phyloP scores from a whole-genome alignment of 2,888 invertebrate genomes.

The Ctena decussata region DNA sequence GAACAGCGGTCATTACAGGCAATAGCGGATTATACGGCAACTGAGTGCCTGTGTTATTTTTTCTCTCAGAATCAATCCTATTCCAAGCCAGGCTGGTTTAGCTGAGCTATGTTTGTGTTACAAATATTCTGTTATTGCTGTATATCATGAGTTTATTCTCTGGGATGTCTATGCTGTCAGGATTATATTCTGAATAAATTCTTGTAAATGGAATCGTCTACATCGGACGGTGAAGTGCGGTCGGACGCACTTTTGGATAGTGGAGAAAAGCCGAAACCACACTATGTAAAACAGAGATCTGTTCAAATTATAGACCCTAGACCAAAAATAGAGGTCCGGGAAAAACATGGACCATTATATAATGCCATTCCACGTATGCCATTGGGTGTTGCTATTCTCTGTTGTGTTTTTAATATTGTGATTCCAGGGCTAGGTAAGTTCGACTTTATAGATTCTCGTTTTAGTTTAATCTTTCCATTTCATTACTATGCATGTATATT shows the following conservation, averaged over 20 bases:
- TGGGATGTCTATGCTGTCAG: not conserved
- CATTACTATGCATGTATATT: not conserved
- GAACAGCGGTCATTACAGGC: not conserved
- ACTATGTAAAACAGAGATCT: conserved; percentile 56
- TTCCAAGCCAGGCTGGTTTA: not conserved
- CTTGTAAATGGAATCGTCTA: not conserved
- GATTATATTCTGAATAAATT: not conserved
- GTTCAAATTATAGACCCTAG: conserved; percentile 78
- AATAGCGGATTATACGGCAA: not conserved
- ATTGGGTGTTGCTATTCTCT: conserved; percentile 86
- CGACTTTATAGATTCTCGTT: not conserved
- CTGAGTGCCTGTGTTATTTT: not conserved
- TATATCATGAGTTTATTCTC: not conserved
- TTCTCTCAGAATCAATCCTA: not conserved
- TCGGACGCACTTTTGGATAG: not conserved
- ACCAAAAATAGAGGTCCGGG: conserved; percentile 81
- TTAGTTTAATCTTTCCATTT: not conserved
- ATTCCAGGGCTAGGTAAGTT: conserved; percentile 86
- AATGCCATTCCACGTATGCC: conserved; percentile 88
- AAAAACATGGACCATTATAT: conserved; percentile 90
- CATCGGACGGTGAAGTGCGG: not conserved
- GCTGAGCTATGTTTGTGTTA: not conserved
- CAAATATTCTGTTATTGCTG: not conserved
- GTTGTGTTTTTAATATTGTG: conserved; percentile 84
- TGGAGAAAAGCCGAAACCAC: not conserved